Conservation (phyloP, 2,113 vertebrate genomes). For the Eptatretus burgeri region DNA sequence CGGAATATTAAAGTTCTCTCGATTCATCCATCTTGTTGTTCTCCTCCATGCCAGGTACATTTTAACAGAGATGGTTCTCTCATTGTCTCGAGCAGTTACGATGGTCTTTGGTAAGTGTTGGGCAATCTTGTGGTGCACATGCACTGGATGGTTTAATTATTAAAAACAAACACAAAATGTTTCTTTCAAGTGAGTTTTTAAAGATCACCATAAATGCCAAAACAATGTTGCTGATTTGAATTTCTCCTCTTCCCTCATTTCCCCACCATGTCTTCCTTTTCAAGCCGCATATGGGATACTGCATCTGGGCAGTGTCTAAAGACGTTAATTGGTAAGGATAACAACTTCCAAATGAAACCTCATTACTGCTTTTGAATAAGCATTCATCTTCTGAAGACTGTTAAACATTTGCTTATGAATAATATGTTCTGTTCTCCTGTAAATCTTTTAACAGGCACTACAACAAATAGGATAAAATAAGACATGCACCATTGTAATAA, state of each 20-base stretch:
- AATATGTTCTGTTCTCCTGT: too few relatives aligned
- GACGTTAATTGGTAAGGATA: conserved; percentile 64
- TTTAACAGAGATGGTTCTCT: conserved; percentile 91
- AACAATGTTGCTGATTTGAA: background rate
- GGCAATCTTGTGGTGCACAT: too few relatives aligned
- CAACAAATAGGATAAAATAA: background rate
- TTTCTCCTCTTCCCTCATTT: background rate
- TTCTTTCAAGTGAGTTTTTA: background rate
- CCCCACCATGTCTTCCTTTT: too few relatives aligned
- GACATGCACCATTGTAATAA: background rate
- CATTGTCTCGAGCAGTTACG: conserved; percentile 94
- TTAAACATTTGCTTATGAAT: too few relatives aligned
- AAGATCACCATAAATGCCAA: background rate
- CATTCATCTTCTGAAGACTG: too few relatives aligned
- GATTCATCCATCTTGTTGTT: background rate
- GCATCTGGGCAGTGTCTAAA: conserved; percentile 95
- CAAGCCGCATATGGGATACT: conserved; percentile 92
- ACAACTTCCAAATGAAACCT: too few relatives aligned
- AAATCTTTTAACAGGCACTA: too few relatives aligned
- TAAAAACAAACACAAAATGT: too few relatives aligned
- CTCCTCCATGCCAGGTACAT: conserved; percentile 34
- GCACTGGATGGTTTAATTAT: too few relatives aligned
- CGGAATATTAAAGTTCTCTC: background rate
- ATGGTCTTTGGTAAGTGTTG: conserved; percentile 61
- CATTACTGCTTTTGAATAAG: too few relatives aligned